phyloP scores from a whole-genome alignment of 2,888 invertebrate species.

The Platycheirus albimanus region DNA sequence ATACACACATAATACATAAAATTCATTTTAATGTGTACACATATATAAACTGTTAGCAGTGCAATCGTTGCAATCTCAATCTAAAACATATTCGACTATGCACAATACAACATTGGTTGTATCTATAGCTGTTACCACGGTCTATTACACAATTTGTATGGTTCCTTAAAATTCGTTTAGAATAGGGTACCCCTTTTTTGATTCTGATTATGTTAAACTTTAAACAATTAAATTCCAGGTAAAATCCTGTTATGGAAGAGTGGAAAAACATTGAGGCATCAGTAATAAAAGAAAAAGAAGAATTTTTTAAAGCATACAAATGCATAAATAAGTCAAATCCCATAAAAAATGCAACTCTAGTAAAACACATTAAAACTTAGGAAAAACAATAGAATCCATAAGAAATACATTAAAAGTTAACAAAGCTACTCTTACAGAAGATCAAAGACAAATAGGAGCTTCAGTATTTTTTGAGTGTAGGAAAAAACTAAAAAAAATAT shows the following conservation, averaged over 20 bases:
- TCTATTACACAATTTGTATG: not conserved
- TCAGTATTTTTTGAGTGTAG: not conserved
- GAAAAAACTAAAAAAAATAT: not conserved
- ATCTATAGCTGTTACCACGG: not conserved
- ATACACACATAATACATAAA: not conserved
- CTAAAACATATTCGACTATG: not conserved
- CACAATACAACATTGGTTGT: not conserved
- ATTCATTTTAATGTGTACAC: not conserved
- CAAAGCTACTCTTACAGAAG: not conserved
- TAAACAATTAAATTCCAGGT: not conserved
- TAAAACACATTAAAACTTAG: not conserved
- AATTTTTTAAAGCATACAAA: not conserved
- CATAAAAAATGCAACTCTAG: not conserved
- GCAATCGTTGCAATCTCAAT: not conserved
- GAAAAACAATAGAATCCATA: not conserved
- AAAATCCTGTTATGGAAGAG: not conserved
- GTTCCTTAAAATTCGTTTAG: not conserved
- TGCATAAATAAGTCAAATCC: not conserved
- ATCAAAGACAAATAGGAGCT: not conserved
- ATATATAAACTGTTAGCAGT: not conserved
- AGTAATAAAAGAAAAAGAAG: not conserved
- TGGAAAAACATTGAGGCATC: not conserved
- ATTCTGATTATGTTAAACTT: not conserved
- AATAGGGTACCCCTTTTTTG: not conserved
- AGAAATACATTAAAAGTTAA: not conserved